phyloP scores from a whole-genome alignment of 1,140 invertebrate genomes.

The Steinernema khuongi region DNA sequence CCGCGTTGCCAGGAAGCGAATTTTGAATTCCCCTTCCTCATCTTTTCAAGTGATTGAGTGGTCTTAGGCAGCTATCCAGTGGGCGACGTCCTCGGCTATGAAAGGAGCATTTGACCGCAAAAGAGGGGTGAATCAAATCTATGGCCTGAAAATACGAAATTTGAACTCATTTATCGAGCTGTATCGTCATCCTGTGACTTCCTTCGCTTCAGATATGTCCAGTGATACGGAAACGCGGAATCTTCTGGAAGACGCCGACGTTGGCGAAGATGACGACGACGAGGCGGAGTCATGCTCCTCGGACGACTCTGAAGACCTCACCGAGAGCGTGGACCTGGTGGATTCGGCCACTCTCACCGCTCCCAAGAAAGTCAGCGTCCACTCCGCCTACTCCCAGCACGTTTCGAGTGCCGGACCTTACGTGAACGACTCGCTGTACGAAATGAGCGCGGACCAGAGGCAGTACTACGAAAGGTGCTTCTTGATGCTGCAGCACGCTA shows the following conservation, averaged over 20 bases:
- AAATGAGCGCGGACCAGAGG: constrained; percentile 33
- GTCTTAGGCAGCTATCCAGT: too few species aligned
- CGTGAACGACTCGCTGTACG: constrained; percentile 20
- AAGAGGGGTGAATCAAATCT: too few species aligned
- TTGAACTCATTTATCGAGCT: too few species aligned
- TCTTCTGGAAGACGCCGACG: background rate
- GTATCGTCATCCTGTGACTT: background rate
- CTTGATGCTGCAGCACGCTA: constrained; percentile 28
- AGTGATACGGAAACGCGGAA: constrained; percentile 9
- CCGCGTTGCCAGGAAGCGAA: too few species aligned
- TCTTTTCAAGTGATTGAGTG: too few species aligned
- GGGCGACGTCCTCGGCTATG: too few species aligned
- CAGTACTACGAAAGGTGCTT: constrained; percentile 42
- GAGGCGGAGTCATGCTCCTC: background rate
- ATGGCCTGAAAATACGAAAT: too few species aligned
- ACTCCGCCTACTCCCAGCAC: constrained; percentile 23
- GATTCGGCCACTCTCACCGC: background rate
- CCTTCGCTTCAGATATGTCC: background rate
- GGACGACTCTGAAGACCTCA: background rate
- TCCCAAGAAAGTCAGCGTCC: background rate
- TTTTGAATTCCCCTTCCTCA: too few species aligned
- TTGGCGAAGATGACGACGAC: background rate
- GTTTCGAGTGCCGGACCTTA: constrained; percentile 27
- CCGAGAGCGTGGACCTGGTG: background rate
- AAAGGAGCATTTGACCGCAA: too few species aligned